A percentile compares a stretch with the other conserved stretches of the same genome.
These are phyloP conservation scores for Hemithea aestivaria DNA, from an alignment of 2,888 invertebrate genomes.

Conservation along the genomic window DNA sequence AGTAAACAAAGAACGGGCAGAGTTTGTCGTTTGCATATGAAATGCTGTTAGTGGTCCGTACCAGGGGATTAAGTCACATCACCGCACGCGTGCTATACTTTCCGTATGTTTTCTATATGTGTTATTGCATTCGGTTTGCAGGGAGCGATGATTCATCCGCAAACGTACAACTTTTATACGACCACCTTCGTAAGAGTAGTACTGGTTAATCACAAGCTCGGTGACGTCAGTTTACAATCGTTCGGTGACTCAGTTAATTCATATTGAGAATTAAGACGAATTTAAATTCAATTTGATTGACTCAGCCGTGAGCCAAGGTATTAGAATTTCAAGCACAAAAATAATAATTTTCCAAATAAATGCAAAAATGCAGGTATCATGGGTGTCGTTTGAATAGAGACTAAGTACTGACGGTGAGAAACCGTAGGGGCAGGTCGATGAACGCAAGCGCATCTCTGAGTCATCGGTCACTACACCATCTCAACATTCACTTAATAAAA, in stretches of 20 bases:
- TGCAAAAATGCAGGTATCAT: conserved; percentile 15
- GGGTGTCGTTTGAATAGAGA: conserved; percentile 37
- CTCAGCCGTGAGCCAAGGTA: conserved; percentile 1
- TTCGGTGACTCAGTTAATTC: conserved; percentile 50
- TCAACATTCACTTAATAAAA: conserved; percentile 27
- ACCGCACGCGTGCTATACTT: conserved; percentile 16
- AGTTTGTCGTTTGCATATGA: conserved; percentile 54
- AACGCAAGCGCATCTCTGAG: conserved; percentile 56
- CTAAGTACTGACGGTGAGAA: conserved; percentile 48
- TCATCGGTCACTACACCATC: conserved; percentile 52
- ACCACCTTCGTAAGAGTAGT: conserved; percentile 27
- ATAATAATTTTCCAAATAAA: conserved; percentile 3
- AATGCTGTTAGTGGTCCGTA: conserved; percentile 48
- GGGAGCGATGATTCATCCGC: conserved; percentile 46
- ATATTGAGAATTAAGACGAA: conserved; percentile 34
- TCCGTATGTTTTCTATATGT: conserved; percentile 8
- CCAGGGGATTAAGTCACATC: conserved; percentile 40
- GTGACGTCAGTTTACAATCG: conserved; percentile 54
- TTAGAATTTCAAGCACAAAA: not conserved
- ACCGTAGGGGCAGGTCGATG: conserved; percentile 60
- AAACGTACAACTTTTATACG: conserved; percentile 33
- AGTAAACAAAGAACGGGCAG: conserved; percentile 44
- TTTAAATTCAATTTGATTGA: conserved; percentile 33
- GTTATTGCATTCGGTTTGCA: conserved; percentile 27
- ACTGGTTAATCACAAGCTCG: conserved; percentile 40